A percentile compares a stretch with the other conserved stretches of the same genome.
These are phyloP conservation scores for Aphis craccivora DNA, from an alignment of 1,140 invertebrate species.

Conservation along the genomic window DNA sequence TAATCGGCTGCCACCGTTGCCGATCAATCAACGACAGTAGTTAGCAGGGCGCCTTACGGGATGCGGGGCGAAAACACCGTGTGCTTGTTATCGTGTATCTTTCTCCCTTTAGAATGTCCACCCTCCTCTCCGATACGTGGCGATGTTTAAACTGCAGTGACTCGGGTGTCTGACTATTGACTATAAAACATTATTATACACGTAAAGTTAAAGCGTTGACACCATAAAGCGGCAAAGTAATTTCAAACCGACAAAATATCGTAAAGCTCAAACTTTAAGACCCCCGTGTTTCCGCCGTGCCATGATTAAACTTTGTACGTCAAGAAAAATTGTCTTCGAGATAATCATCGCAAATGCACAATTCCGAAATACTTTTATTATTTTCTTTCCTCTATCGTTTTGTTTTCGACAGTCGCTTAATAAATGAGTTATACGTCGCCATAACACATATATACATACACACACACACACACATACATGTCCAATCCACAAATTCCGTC, in stretches of 20 bases:
- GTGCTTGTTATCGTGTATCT: conserved; percentile 29
- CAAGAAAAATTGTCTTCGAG: neutral
- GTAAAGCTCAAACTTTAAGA: neutral
- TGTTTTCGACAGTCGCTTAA: conserved; percentile 54
- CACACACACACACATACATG: neutral
- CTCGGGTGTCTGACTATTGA: conserved; percentile 4
- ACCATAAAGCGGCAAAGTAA: neutral
- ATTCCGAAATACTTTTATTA: conserved; percentile 30
- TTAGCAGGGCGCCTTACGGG: neutral
- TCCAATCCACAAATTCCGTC: conserved; percentile 27
- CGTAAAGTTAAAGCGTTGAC: neutral
- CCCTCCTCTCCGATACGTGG: neutral
- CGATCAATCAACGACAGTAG: conserved; percentile 49
- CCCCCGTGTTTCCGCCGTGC: neutral
- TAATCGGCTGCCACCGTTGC: neutral
- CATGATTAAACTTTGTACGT: neutral
- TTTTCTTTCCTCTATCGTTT: conserved; percentile 40
- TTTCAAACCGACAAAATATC: conserved; percentile 12
- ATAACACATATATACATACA: neutral
- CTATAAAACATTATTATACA: neutral
- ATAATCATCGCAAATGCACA: neutral
- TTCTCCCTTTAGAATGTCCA: neutral
- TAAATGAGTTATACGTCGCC: conserved; percentile 40
- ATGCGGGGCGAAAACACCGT: neutral
- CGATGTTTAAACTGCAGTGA: neutral